Evolutionary conservation across 2,113 vertebrate genomes (phyloP), one percentile per base, ranked within the genome.

Genomic region (Steatornis caripensis): DNA sequence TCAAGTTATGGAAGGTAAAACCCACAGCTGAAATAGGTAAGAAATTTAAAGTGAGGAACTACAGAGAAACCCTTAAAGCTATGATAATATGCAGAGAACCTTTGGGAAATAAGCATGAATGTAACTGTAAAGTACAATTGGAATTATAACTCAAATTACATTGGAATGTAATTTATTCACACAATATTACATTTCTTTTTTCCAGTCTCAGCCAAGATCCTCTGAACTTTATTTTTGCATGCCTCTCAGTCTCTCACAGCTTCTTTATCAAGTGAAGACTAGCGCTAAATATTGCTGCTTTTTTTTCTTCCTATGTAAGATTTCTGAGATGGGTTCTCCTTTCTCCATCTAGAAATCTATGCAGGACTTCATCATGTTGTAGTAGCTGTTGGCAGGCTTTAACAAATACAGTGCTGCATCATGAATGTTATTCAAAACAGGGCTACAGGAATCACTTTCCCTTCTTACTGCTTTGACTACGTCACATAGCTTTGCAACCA

Each of bases 71-170:
- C 27, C 36, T 87, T 87, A 76, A 92, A 93, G 10, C 39, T 43
- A 72, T 77, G 58, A 39, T 30, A 90, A 79, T 61, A 76, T 32
- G 45, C 39, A 82, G 48, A 90, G 18, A 90, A 57, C 82, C 54
- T 93, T 32, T 74, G 84, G 94, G 66, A 95, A 96, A 96, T 79
- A 94, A 93, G 18, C 5, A 9, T 66, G 32, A 87, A 60, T 45
- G 46, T 80, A 92, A 93, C 51, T 78, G 64, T 71, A 75, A 84
- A 87, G 39, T 81, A 87, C 60, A 54, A 53, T 17, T 75, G 55
- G 69, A 97, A 91, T 89, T 87, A 76, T 55, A 71, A 64, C 21
- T 89, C 39, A 2, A 94, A 78, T 96, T 91, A 77, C 22, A 62
- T 18, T 70, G 78, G 36, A 87, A 93, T 51, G 66, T 58, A 93